Base-by-base conservation (phyloP, 1,140 invertebrate species). In the Belonocnema kinseyi region DNA sequence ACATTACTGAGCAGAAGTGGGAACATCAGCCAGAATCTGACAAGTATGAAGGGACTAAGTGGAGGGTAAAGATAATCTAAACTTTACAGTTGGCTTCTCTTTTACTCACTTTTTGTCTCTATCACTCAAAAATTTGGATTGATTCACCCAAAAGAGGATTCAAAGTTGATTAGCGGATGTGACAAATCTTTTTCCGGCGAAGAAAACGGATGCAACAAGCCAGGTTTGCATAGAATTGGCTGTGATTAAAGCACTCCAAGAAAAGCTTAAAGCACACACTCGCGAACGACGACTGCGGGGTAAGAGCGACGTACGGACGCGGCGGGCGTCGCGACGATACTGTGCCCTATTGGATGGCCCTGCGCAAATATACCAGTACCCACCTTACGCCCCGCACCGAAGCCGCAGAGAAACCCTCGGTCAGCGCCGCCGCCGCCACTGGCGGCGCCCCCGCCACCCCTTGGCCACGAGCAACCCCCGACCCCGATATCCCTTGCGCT, bases 351-450 rank as follows among this genome's bases (percentile, higher is more conserved):
- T 90, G 89, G 88, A 84, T 87, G 83, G 86, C 89, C 88, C 86
- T 91, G 90, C 90, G 89, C 90, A 91, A 91, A 90, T 91, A 91
- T 91, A 91, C 90, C 89, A 81, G 83, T 85, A 86, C 88, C 87
- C 87, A 90, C 89, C 88, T 89, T 88, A 83, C 79, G 56, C 74
- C 71, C 76, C 76, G 46, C 76, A 82, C 78, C 80, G 73, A 77
- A 73, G 82, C 82, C 79, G 77, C 26, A 78, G 76, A 73, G 79
- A 75, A 61, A 70, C 82, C 84, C 84, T 79, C 82, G 85, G 58
- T 79, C 78, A 73, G 79, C 83, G 61, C 80, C 81, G 78, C 80
- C 80, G 75, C 83, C 82, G 75, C 75, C 82, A 76, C 73, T 85
- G 75, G 74, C 85, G 50, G 58, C 86, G 82, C 88, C 86, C 84